A percentile compares a stretch with the other conserved stretches of the same genome.
These are phyloP conservation scores for Chaetodon trifascialis DNA, from an alignment of 2,113 vertebrate genomes.

Conservation along the genomic window DNA sequence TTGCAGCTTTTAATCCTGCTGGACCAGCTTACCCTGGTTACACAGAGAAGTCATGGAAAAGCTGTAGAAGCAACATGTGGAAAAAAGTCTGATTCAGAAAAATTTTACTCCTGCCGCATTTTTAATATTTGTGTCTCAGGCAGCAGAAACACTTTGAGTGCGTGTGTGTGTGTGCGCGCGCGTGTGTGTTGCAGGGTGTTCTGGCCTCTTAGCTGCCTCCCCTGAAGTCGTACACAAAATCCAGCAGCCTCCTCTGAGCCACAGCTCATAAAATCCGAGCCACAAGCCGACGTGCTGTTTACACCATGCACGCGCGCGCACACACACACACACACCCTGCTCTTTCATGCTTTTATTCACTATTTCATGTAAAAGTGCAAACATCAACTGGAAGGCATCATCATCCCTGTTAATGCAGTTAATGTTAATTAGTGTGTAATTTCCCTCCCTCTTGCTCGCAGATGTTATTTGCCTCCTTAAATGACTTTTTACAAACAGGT, in stretches of 20 bases:
- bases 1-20: background rate
- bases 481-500: slow-evolving; percentile 86
- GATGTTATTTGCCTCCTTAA: slow-evolving; percentile 87
- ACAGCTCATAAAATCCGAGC: slow-evolving; percentile 90
- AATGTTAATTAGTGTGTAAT: slow-evolving; percentile 94
- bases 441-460: slow-evolving; percentile 91
- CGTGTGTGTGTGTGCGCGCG: background rate
- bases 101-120: background rate
- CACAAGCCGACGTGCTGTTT: slow-evolving; percentile 85
- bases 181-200: slow-evolving; percentile 9
- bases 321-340: background rate
- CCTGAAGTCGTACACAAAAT: slow-evolving; percentile 92
- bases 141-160: background rate
- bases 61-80: background rate
- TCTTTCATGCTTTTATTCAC: slow-evolving; percentile 65
- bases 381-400: slow-evolving; percentile 90
- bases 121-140: slow-evolving; percentile 11
- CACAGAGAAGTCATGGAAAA: background rate
- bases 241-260: slow-evolving; percentile 83
- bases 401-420: slow-evolving; percentile 91
- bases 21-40: slow-evolving; percentile 11
- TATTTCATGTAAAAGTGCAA: slow-evolving; percentile 86
- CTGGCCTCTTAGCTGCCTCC: slow-evolving; percentile 73
- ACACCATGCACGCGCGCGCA: background rate
- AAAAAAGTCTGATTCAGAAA: background rate